Evolutionary conservation across 1,140 invertebrate species (phyloP).

Genomic region (Atopsyche davidsoni): DNA sequence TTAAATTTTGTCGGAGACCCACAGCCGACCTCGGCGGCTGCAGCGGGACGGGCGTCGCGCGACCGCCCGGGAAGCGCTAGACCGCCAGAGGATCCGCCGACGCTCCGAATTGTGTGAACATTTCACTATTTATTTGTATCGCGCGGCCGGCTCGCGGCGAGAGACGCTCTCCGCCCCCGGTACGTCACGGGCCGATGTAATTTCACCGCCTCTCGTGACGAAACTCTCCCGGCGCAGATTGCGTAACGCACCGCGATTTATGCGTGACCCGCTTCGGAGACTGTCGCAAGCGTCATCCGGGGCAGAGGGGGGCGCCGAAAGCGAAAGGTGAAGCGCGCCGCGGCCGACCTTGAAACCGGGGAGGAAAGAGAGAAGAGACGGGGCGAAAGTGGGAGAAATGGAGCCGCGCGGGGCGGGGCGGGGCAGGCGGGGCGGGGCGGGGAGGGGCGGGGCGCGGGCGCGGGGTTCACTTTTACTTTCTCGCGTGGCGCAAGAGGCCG

Average conservation of each 20-base stretch:
- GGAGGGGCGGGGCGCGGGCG: neutral
- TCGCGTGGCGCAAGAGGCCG: too few relatives aligned
- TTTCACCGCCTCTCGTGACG: neutral
- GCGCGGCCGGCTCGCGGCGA: slow-evolving; percentile 9
- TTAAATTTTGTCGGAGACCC: too few relatives aligned
- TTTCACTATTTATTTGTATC: too few relatives aligned
- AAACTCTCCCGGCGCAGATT: slow-evolving; percentile 11
- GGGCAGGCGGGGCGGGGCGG: neutral
- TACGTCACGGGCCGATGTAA: neutral
- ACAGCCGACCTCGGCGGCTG: too few relatives aligned
- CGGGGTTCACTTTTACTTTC: slow-evolving; percentile 49
- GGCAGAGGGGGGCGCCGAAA: slow-evolving; percentile 15
- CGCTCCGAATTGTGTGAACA: too few relatives aligned
- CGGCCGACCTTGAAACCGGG: slow-evolving; percentile 23
- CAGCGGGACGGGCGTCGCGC: too few relatives aligned
- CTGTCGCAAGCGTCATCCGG: slow-evolving; percentile 20
- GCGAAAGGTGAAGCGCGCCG: slow-evolving; percentile 16
- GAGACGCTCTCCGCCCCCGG: neutral
- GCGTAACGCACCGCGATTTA: slow-evolving; percentile 20
- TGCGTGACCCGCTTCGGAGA: slow-evolving; percentile 20
- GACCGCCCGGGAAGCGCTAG: too few relatives aligned
- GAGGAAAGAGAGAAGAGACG: slow-evolving; percentile 15
- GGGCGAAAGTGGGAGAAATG: slow-evolving; percentile 48
- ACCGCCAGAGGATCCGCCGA: too few relatives aligned
- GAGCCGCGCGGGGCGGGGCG: slow-evolving; percentile 8